Evolutionary conservation across 2,888 invertebrate genomes (phyloP).

Genomic region (Cyaniris semiargus): DNA sequence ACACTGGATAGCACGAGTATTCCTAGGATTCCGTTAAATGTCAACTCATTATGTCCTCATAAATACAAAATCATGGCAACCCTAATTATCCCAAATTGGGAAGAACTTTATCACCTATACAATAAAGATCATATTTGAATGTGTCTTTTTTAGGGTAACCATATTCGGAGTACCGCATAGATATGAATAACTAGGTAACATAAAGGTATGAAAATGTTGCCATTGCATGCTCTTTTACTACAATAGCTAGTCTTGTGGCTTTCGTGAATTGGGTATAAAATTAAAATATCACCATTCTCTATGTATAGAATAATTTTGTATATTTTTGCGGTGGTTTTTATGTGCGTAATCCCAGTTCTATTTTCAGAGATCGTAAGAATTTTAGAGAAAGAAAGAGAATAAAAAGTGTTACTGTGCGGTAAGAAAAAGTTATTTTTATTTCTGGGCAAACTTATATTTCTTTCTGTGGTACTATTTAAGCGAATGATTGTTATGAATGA

Average conservation of each 20-base stretch:
- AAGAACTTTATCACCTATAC: background rate
- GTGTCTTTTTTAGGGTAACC: slow-evolving; percentile 1
- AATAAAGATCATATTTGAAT: slow-evolving; percentile 1
- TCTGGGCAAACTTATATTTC: background rate
- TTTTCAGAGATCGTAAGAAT: background rate
- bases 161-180: background rate
- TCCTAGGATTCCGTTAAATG: background rate
- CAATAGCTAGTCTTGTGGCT: slow-evolving; percentile 8
- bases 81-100: background rate
- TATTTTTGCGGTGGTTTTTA: background rate
- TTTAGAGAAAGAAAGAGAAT: too few species aligned
- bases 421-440: background rate
- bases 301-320: slow-evolving; percentile 13
- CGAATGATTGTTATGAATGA: too few species aligned
- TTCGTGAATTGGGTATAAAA: slow-evolving; percentile 16
- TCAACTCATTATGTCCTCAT: slow-evolving; percentile 7
- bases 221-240: background rate
- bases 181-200: slow-evolving; percentile 24
- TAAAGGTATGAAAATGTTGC: slow-evolving; percentile 19
- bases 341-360: background rate
- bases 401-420: background rate
- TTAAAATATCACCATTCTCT: slow-evolving; percentile 3
- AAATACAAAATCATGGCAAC: slow-evolving; percentile 10
- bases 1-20: background rate
- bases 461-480: too few species aligned